A percentile compares a stretch with the other conserved stretches of the same genome.
Conservation (phyloP, 2,888 invertebrate species). For the Meteorus cinctellus region DNA sequence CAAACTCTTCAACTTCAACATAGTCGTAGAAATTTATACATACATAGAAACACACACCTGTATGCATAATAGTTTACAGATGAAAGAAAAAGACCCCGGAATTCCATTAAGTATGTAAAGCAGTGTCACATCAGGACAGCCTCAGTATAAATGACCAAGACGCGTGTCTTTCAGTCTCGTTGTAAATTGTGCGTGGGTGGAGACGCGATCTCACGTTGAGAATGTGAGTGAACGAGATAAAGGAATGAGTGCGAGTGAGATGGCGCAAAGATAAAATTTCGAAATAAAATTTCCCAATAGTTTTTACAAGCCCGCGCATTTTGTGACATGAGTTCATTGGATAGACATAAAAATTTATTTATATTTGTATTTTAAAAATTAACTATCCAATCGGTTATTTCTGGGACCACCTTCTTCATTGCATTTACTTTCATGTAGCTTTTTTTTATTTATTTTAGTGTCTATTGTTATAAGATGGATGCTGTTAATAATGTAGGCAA, state of each 20-base stretch:
- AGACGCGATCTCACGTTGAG: slow-evolving; percentile 20
- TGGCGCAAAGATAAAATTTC: slow-evolving; percentile 38
- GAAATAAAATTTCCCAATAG: slow-evolving; percentile 61
- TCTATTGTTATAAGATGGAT: too few species aligned
- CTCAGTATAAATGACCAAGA: slow-evolving; percentile 50
- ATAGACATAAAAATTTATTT: neutral
- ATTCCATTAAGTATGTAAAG: slow-evolving; percentile 63
- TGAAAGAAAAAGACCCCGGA: slow-evolving; percentile 34
- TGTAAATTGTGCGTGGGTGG: slow-evolving; percentile 38
- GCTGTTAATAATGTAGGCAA: too few species aligned
- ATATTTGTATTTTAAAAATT: neutral
- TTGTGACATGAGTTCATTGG: neutral
- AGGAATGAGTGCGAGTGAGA: slow-evolving; percentile 12
- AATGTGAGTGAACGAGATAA: slow-evolving; percentile 44
- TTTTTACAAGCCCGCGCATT: slow-evolving; percentile 41
- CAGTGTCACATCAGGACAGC: slow-evolving; percentile 52
- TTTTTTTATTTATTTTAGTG: neutral
- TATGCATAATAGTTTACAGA: neutral
- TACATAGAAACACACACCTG: neutral
- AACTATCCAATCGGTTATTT: neutral
- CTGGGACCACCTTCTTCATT: neutral
- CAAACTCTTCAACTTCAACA: neutral
- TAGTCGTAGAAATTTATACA: neutral
- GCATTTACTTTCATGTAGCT: neutral
- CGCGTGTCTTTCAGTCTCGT: slow-evolving; percentile 55